These are phyloP conservation scores for Acinonyx jubatus DNA, from an alignment of 2,113 vertebrate species.

Conservation along the genomic window DNA sequence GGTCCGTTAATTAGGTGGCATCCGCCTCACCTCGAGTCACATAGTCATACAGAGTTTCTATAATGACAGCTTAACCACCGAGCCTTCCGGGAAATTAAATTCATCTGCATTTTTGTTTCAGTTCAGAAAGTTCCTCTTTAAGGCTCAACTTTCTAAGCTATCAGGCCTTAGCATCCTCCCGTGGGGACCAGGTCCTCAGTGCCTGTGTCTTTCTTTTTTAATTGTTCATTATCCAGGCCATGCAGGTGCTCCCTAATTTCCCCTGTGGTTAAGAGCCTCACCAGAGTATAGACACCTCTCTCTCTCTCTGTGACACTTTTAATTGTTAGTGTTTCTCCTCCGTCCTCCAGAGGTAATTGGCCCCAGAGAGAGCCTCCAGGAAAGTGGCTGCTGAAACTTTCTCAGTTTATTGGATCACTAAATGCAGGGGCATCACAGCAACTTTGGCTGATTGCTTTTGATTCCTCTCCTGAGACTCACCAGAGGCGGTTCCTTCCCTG, in stretches of 20 bases:
- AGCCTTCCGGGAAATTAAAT: slow-evolving; percentile 60
- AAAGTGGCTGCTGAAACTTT: slow-evolving; percentile 54
- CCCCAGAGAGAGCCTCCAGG: slow-evolving; percentile 48
- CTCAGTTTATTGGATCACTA: slow-evolving; percentile 31
- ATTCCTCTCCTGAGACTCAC: slow-evolving; percentile 38
- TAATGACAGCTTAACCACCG: background rate
- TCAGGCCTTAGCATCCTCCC: background rate
- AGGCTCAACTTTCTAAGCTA: slow-evolving; percentile 10
- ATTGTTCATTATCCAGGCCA: slow-evolving; percentile 47
- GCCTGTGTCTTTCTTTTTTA: slow-evolving; percentile 37
- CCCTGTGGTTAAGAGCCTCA: background rate
- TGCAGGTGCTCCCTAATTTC: slow-evolving; percentile 63
- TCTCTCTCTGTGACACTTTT: slow-evolving; percentile 13
- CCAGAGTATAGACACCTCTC: background rate
- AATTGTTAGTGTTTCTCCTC: slow-evolving; percentile 61
- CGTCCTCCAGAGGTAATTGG: slow-evolving; percentile 72
- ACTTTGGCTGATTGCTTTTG: slow-evolving; percentile 53
- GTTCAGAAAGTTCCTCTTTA: slow-evolving; percentile 32
- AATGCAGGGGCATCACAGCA: slow-evolving; percentile 6
- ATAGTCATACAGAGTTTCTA: slow-evolving; percentile 9
- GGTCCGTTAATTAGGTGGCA: background rate
- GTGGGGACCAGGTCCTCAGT: background rate
- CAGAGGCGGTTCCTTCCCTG: background rate
- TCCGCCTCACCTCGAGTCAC: background rate
- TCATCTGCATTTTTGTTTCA: slow-evolving; percentile 34